Evolutionary conservation across 2,797 vertebrate species (phyloP), one percentile per base, ranked within the genome.

Genomic region (Chaenodraco wilsoni): DNA sequence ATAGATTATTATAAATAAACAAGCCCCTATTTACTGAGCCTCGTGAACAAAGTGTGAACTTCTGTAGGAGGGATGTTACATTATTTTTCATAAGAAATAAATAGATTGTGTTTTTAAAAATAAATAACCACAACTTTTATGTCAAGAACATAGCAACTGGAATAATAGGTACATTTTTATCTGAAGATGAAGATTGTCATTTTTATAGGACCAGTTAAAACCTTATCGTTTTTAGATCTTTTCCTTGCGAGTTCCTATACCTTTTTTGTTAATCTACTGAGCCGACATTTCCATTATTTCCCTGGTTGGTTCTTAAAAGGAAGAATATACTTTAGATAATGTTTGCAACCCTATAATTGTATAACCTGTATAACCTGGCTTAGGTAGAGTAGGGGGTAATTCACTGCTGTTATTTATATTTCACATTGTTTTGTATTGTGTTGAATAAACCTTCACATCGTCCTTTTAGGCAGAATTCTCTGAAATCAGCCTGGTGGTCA

Each of bases 401-500:
- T n/a, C 5, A 10, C 23, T 40, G 17, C 50, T 75, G 45, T 58
- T 55, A 45, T 55, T 2, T 3, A 14, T 31, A 55, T 68, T 27
- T 27, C 5, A 6, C 21, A 16, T 12, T n/a, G 37, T 44, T 60
- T 71, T 49, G 27, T 40, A 9, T 50, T 10, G n/a, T 37, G 7
- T 68, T 71, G n/a, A 58, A 45, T 49, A 85, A 44, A 83, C 52
- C 10, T 7, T 50, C 21, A 9, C 40, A 12, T 69, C 61, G 51
- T 84, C 79, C 73, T 78, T 86, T 69, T 75, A 97, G 96, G 96
- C 96, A 44, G 96, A 97, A 71, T 97, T 97, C 85, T 95, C 94
- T 60, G 96, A 97, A 86, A 93, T 97, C 72, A 97, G 96, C 84
- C 84, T 97, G 63, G 95, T 97, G 77, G 96, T 95, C 63, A 95